phyloP scores from a whole-genome alignment of 2,113 vertebrate species.

The Aix galericulata region DNA sequence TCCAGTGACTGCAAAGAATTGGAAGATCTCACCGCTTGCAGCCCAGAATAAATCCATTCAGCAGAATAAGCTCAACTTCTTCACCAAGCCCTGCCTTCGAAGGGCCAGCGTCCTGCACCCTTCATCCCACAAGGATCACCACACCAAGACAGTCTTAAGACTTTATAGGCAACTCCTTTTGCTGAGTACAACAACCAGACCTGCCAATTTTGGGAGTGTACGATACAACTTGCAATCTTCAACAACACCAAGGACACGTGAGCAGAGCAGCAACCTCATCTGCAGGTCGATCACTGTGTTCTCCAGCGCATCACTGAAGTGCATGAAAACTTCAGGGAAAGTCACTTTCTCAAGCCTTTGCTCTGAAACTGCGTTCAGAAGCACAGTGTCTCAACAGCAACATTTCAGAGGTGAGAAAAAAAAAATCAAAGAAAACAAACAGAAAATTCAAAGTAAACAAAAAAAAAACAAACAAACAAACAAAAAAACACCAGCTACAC shows the following conservation, averaged over 20 bases:
- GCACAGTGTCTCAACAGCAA: not conserved
- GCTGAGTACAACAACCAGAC: not conserved
- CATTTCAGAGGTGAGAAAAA: not conserved
- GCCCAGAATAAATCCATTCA: not conserved
- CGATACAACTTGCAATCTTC: not conserved
- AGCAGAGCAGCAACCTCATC: not conserved
- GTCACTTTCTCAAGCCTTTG: not conserved
- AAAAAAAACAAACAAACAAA: not conserved
- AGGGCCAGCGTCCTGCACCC: not conserved
- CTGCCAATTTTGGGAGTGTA: not conserved
- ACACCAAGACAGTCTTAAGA: not conserved
- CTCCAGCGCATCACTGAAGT: not conserved
- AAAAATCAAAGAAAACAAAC: not conserved
- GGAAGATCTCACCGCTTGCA: not conserved
- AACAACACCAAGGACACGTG: rapidly evolving
- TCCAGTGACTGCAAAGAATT: not conserved
- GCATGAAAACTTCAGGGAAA: not conserved
- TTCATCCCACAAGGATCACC: not conserved
- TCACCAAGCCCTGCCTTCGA: not conserved
- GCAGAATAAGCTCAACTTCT: not conserved
- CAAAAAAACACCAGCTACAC: too few relatives aligned
- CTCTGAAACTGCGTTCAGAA: not conserved
- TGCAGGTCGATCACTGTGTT: rapidly evolving
- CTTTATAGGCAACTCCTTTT: not conserved
- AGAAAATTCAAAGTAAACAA: not conserved